Percentiles rank a stretch among this genome's conserved stretches.
Evolutionary conservation across 1,140 invertebrate species (phyloP).

Genomic region (Catajapyx aquilonaris): DNA sequence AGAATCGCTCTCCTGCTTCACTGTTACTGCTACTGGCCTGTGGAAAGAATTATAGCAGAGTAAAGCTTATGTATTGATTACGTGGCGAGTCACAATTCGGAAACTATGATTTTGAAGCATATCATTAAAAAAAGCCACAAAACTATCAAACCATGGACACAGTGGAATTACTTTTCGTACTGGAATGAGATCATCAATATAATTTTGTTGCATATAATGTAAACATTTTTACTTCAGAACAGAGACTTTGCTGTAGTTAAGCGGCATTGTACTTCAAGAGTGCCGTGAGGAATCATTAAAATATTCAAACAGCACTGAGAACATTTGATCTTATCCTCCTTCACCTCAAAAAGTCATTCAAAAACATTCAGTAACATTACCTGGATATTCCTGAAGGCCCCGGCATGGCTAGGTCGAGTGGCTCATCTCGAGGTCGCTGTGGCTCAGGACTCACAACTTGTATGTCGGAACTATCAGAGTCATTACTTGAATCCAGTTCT

Average conservation of each 20-base stretch:
- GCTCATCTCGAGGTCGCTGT: not conserved
- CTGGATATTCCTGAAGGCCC: constrained; percentile 2
- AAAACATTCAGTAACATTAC: not conserved
- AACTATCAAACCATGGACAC: constrained; percentile 1
- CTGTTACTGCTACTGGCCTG: constrained; percentile 15
- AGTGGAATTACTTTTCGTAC: constrained; percentile 19
- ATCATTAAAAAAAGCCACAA: constrained; percentile 11
- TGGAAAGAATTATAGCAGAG: constrained; percentile 13
- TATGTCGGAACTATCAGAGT: not conserved
- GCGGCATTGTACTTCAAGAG: no score
- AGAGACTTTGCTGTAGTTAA: no score
- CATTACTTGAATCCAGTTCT: not conserved
- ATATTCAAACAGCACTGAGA: no score
- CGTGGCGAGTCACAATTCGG: no score
- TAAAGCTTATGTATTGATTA: no score
- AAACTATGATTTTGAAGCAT: no score
- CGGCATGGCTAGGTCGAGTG: not conserved
- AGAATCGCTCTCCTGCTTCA: constrained; percentile 11
- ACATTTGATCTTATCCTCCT: not conserved
- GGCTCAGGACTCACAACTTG: not conserved
- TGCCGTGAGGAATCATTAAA: no score
- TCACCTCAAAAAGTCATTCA: not conserved
- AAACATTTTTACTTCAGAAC: no score
- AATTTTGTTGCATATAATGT: no score
- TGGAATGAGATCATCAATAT: constrained; percentile 35